These are phyloP conservation scores for Eutrigla gurnardus DNA, from an alignment of 2,797 vertebrate genomes.

Conservation along the genomic window DNA sequence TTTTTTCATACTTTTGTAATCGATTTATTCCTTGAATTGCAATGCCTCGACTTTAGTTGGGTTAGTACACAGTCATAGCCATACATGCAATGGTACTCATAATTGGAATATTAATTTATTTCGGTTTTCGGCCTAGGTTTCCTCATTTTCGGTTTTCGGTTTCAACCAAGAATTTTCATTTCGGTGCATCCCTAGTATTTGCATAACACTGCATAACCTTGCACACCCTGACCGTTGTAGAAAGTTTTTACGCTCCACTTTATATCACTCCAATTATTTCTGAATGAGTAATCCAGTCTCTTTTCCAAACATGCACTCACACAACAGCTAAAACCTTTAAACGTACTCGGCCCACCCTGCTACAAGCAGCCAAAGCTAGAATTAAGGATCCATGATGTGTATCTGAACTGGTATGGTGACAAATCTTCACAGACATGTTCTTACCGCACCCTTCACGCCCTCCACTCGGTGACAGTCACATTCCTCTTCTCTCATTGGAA, in stretches of 20 bases:
- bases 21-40: too few species aligned
- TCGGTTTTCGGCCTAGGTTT: too few species aligned
- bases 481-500: constrained; percentile 33
- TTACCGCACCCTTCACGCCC: constrained; percentile 59
- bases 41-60: too few species aligned
- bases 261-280: constrained; percentile 12
- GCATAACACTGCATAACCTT: constrained; percentile 24
- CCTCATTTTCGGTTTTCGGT: too few species aligned
- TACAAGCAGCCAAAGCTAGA: constrained; percentile 18
- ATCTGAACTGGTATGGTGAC: constrained; percentile 57
- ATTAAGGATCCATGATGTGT: constrained; percentile 47
- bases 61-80: too few species aligned
- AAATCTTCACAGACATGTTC: constrained; percentile 9
- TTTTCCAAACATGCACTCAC: constrained; percentile 2
- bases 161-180: too few species aligned
- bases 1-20: too few species aligned
- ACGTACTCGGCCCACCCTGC: constrained; percentile 34
- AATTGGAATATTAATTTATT: too few species aligned
- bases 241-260: neutral
- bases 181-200: neutral
- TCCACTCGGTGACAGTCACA: constrained; percentile 35
- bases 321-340: constrained; percentile 27
- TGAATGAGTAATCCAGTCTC: neutral
- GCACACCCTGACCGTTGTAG: constrained; percentile 3
- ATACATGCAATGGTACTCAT: too few species aligned